Evolutionary conservation across 2,888 invertebrate genomes (phyloP).

Genomic region (Scaeva pyrastri): DNA sequence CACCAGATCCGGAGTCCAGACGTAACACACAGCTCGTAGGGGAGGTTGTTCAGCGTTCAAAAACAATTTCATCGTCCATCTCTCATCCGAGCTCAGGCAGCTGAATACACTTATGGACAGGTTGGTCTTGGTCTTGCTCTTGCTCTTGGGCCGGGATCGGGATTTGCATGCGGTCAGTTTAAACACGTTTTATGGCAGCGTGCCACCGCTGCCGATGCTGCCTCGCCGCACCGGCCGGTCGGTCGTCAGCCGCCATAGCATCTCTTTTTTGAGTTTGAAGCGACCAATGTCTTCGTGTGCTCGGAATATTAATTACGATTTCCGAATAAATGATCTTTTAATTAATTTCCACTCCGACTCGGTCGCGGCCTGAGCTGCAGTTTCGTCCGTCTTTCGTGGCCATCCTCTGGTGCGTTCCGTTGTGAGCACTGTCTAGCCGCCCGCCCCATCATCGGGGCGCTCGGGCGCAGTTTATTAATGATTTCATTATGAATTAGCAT

Average conservation of each 20-base stretch:
- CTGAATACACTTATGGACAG: conserved; percentile 72
- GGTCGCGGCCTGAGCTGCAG: conserved; percentile 3
- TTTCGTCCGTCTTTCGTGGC: conserved; percentile 17
- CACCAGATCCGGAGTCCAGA: neutral
- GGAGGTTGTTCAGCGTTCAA: conserved; percentile 71
- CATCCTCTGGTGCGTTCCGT: conserved; percentile 48
- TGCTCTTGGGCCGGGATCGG: conserved; percentile 53
- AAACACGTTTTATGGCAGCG: conserved; percentile 61
- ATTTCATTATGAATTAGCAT: conserved; percentile 74
- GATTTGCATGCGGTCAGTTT: conserved; percentile 71
- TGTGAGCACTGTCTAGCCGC: conserved; percentile 39
- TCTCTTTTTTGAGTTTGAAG: conserved; percentile 26
- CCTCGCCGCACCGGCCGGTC: too few relatives aligned
- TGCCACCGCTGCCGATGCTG: conserved; percentile 41
- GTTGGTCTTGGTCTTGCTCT: too few relatives aligned
- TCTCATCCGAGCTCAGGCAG: conserved; percentile 71
- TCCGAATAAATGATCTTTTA: conserved; percentile 76
- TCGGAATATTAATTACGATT: conserved; percentile 72
- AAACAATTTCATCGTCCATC: conserved; percentile 75
- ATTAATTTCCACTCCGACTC: conserved; percentile 70
- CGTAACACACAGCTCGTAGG: conserved; percentile 47
- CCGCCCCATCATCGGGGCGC: conserved; percentile 41
- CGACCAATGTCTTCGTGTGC: conserved; percentile 67
- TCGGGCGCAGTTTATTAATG: conserved; percentile 72
- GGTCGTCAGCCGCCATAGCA: conserved; percentile 20